Base-by-base conservation (phyloP, 23 tunicate genomes). In the Styela plicata region DNA sequence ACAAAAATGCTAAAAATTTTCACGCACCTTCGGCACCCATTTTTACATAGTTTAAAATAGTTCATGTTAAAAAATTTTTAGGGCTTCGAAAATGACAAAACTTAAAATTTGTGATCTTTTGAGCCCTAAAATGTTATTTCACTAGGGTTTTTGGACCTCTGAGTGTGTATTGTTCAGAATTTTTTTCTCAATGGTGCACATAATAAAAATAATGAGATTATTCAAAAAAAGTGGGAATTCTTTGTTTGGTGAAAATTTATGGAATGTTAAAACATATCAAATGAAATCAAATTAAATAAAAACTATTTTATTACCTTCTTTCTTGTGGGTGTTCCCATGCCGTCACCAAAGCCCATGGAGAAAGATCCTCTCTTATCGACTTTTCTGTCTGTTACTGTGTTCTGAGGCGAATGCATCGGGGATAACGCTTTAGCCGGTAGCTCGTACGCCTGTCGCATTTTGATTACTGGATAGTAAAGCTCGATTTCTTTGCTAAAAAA, bases 391-490 rank as follows among this genome's bases (percentile, higher is more conserved):
- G 65, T 16, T 33, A 53, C 5, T 21, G 64, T 23, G 31, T 44
- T 76, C 16, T 2, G 66, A 7, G 81, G 44, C 13, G 31, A 53
- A 24, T 24, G 24, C 66, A 53, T 24, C 13, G 27, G 66, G 5
- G 36, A 33, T 25, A 25, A 67, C 30, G 26, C 27, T 26, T 76
- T 76, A 25, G 23, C 64, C 0, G 32, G 64, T 2, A 91, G 83
- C 21, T 92, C 97, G 66, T 92, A 92, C 1, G 97, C 97, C 23
- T 34, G 62, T 10, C 80, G 67, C 34, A 92, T 80, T 67, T 85
- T 87, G 67, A 63, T 74, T 61, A 92, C 89, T 34, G 97, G 97
- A 57, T 92, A 92, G 67, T 76, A 92, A 36, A 84, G 69, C 23
- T 84, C 87, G 21, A 92, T 63, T 7, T 87, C 86, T 29, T 78